These are phyloP conservation scores for Alloplasta piceator DNA, from an alignment of 2,888 invertebrate genomes.

Conservation along the genomic window DNA sequence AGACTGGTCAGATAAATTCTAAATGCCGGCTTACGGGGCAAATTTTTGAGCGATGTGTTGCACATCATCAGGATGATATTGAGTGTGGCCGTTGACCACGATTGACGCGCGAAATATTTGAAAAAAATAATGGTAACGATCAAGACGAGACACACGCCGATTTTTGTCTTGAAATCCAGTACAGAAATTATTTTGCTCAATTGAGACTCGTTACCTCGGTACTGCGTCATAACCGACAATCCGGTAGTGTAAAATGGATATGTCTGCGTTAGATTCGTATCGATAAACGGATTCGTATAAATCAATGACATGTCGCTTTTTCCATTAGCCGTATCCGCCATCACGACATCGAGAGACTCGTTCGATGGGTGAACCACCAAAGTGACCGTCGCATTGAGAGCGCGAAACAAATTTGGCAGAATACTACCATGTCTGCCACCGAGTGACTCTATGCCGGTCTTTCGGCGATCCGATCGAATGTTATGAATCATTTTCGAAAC, in stretches of 20 bases:
- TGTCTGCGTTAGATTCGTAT: neutral
- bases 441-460: neutral
- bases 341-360: neutral
- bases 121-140: neutral
- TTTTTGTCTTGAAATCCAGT: neutral
- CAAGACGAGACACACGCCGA: neutral
- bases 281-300: neutral
- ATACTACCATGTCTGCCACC: too few species aligned
- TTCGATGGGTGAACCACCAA: neutral
- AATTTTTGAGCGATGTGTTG: neutral
- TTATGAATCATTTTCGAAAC: neutral
- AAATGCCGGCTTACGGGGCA: neutral
- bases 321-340: neutral
- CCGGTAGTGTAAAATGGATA: neutral
- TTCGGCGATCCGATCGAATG: too few species aligned
- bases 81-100: neutral
- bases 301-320: neutral
- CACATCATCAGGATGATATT: neutral
- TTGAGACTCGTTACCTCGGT: neutral
- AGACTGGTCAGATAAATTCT: constrained; percentile 29
- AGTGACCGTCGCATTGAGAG: neutral
- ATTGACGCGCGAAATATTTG: neutral
- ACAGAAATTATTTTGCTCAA: neutral
- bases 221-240: neutral
- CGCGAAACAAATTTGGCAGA: neutral